These are phyloP conservation scores for Tetramorium parvispinum DNA, from an alignment of 1,140 invertebrate genomes.

Conservation along the genomic window DNA sequence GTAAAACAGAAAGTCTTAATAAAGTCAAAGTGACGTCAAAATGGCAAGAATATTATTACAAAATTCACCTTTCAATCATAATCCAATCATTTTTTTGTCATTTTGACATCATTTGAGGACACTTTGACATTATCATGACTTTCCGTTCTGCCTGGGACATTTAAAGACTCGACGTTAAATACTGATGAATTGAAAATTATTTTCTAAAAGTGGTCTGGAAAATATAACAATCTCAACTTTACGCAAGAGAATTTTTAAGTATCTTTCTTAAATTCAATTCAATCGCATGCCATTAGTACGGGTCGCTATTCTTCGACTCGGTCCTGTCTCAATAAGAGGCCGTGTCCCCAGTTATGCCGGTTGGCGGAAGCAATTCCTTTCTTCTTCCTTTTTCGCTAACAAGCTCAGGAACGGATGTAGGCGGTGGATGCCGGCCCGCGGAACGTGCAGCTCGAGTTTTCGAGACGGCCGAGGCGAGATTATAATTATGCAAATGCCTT, in stretches of 20 bases:
- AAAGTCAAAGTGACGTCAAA: no score
- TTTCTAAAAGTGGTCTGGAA: background rate
- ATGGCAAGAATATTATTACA: no score
- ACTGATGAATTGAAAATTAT: background rate
- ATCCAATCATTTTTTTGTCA: no score
- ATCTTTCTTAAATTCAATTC: constrained; percentile 17
- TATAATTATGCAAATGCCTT: constrained; percentile 79
- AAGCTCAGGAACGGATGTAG: constrained; percentile 66
- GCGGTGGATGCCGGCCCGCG: constrained; percentile 26
- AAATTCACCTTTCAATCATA: no score
- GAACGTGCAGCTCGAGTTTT: constrained; percentile 68
- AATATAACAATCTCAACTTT: background rate
- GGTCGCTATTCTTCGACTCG: constrained; percentile 9
- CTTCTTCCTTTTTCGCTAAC: constrained; percentile 49
- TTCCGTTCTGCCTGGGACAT: background rate
- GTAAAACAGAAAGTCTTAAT: no score
- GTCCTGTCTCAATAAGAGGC: constrained; percentile 71
- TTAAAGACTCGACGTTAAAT: background rate
- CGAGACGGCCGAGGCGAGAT: constrained; percentile 75
- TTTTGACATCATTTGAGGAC: no score
- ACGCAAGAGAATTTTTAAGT: background rate
- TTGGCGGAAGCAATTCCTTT: constrained; percentile 73
- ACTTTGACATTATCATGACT: no score
- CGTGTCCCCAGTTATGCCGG: constrained; percentile 49
- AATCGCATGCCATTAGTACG: background rate